Conservation (phyloP, 2,888 invertebrate species). For the Geotrupes spiniger region DNA sequence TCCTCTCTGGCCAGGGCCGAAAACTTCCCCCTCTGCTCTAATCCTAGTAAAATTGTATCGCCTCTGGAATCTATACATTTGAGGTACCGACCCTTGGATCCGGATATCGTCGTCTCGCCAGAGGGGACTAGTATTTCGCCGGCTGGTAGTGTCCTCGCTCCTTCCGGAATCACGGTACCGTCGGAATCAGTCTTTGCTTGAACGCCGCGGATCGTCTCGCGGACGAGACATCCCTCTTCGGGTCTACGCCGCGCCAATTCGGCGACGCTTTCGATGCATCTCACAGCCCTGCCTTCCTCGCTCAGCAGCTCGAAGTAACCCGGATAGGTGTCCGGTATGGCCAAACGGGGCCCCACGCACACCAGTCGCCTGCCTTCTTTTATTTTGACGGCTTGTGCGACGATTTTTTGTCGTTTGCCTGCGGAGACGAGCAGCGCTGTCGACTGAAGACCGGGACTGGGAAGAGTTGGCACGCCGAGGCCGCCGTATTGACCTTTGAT, state of each 20-base stretch:
- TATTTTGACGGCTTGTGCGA: conserved; percentile 86
- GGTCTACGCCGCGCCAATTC: conserved; percentile 76
- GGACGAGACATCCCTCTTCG: conserved; percentile 73
- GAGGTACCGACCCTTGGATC: conserved; percentile 74
- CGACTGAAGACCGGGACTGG: conserved; percentile 82
- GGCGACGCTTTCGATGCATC: conserved; percentile 76
- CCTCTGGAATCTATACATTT: conserved; percentile 85
- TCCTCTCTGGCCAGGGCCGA: conserved; percentile 90
- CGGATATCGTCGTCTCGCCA: conserved; percentile 66
- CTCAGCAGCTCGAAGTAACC: conserved; percentile 93
- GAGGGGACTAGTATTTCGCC: conserved; percentile 81
- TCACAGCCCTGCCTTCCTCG: conserved; percentile 88
- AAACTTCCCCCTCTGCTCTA: conserved; percentile 88
- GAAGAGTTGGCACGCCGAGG: conserved; percentile 83
- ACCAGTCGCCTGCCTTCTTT: conserved; percentile 83
- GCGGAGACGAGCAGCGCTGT: conserved; percentile 83
- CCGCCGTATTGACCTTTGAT: conserved; percentile 92
- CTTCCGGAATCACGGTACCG: conserved; percentile 64
- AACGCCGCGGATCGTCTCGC: conserved; percentile 73
- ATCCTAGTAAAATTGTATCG: conserved; percentile 75
- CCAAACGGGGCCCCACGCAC: conserved; percentile 76
- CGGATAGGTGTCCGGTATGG: conserved; percentile 85
- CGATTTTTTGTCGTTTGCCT: conserved; percentile 80
- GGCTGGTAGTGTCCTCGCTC: conserved; percentile 71
- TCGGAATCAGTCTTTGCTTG: conserved; percentile 60